These are phyloP conservation scores for Monodelphis domestica DNA, from an alignment of 2,797 vertebrate species.

Conservation along the genomic window DNA sequence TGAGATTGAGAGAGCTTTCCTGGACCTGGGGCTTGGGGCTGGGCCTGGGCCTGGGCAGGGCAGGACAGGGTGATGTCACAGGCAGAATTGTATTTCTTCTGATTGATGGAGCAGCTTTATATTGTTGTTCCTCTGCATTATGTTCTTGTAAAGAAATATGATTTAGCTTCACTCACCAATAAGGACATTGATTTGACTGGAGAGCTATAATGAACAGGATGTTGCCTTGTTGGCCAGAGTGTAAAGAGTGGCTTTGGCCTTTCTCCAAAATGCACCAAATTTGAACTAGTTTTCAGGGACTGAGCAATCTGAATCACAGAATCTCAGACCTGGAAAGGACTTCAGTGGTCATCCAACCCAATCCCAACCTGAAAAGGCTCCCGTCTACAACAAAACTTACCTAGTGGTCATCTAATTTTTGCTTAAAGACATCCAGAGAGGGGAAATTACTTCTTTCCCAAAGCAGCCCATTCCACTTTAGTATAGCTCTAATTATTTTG, in stretches of 20 bases:
- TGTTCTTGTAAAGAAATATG: conserved; percentile 56
- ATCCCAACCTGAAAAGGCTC: neutral
- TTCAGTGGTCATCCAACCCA: neutral
- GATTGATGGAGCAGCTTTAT: conserved; percentile 60
- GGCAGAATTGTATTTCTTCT: conserved; percentile 1
- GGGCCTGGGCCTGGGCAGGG: neutral
- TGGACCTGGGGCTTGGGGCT: neutral
- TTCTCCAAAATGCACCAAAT: conserved; percentile 67
- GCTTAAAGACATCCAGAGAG: neutral
- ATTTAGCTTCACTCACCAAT: conserved; percentile 45
- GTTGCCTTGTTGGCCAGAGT: conserved; percentile 53
- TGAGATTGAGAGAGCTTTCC: neutral
- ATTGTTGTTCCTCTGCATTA: conserved; percentile 50
- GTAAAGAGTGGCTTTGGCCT: conserved; percentile 57
- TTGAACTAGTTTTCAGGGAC: conserved; percentile 50
- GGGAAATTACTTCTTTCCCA: neutral
- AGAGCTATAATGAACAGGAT: conserved; percentile 70
- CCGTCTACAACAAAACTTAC: neutral
- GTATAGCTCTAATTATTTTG: neutral
- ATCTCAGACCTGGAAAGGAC: neutral
- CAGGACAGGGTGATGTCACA: neutral
- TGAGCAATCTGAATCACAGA: conserved; percentile 10
- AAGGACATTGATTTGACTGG: conserved; percentile 48
- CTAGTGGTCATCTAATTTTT: neutral
- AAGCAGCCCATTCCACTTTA: neutral